Evolutionary conservation across 2,113 vertebrate species (phyloP).

Genomic region (Regulus satrapa): DNA sequence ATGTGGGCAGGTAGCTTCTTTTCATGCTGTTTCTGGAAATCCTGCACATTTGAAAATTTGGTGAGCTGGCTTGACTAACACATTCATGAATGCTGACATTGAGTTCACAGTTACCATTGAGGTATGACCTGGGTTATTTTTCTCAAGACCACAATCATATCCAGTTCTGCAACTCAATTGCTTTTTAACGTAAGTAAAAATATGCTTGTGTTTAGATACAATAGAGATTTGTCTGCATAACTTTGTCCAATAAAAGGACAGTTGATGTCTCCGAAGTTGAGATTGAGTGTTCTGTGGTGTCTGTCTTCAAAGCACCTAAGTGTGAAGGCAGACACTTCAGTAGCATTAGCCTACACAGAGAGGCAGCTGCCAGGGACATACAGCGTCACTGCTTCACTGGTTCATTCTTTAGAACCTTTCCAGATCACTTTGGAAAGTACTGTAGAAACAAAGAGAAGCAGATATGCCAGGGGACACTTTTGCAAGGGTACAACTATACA

Average conservation of each 20-base stretch:
- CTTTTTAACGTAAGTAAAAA: conserved; percentile 40
- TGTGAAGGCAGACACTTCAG: background rate
- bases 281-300: background rate
- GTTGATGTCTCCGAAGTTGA: background rate
- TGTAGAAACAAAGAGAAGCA: background rate
- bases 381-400: background rate
- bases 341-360: background rate
- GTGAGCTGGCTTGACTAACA: background rate
- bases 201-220: background rate
- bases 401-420: background rate
- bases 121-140: conserved; percentile 45
- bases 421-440: background rate
- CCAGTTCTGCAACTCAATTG: conserved; percentile 33
- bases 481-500: background rate
- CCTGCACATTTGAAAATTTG: background rate
- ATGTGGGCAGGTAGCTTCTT: background rate
- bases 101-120: conserved; percentile 52
- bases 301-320: background rate
- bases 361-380: background rate
- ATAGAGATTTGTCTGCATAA: background rate
- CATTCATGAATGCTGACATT: conserved; percentile 17
- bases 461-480: background rate
- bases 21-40: background rate
- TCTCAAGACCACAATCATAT: conserved; percentile 12
- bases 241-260: background rate